Evolutionary conservation across 2,888 invertebrate species (phyloP).

Genomic region (Habroteleia sp.): DNA sequence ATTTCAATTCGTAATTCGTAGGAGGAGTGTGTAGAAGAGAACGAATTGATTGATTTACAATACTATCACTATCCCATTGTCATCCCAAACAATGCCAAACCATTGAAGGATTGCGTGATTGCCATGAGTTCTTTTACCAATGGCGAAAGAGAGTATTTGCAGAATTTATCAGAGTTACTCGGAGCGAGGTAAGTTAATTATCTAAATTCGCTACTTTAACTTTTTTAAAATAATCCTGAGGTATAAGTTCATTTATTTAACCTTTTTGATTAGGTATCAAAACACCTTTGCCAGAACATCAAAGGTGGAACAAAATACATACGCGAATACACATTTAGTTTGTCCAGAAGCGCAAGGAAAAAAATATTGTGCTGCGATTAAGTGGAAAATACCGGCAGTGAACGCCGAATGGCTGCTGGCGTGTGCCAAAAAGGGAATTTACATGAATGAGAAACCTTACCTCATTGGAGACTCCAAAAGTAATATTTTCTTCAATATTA

Average conservation of each 20-base stretch:
- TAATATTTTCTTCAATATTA: no score
- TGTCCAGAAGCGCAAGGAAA: slow-evolving; percentile 88
- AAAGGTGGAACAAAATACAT: slow-evolving; percentile 81
- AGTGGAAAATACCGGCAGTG: slow-evolving; percentile 93
- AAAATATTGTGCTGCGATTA: slow-evolving; percentile 91
- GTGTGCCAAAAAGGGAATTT: slow-evolving; percentile 84
- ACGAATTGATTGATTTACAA: slow-evolving; percentile 83
- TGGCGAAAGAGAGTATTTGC: slow-evolving; percentile 88
- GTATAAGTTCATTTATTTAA: neutral
- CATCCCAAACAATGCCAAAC: slow-evolving; percentile 81
- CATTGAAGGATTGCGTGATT: slow-evolving; percentile 87
- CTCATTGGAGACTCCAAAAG: slow-evolving; percentile 84
- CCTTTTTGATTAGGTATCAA: slow-evolving; percentile 84
- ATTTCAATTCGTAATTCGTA: slow-evolving; percentile 68
- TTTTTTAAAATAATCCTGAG: slow-evolving; percentile 1
- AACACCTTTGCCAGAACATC: slow-evolving; percentile 86
- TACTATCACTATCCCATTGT: slow-evolving; percentile 89
- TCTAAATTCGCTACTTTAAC: neutral
- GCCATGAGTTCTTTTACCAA: slow-evolving; percentile 90
- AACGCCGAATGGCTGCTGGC: slow-evolving; percentile 88
- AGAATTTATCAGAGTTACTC: slow-evolving; percentile 85
- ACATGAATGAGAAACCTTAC: slow-evolving; percentile 83
- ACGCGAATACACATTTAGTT: slow-evolving; percentile 90
- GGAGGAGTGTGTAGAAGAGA: slow-evolving; percentile 86
- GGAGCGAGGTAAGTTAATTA: slow-evolving; percentile 85